Conservation (phyloP, 1,140 invertebrate genomes). For the Cyclargus thomasi region DNA sequence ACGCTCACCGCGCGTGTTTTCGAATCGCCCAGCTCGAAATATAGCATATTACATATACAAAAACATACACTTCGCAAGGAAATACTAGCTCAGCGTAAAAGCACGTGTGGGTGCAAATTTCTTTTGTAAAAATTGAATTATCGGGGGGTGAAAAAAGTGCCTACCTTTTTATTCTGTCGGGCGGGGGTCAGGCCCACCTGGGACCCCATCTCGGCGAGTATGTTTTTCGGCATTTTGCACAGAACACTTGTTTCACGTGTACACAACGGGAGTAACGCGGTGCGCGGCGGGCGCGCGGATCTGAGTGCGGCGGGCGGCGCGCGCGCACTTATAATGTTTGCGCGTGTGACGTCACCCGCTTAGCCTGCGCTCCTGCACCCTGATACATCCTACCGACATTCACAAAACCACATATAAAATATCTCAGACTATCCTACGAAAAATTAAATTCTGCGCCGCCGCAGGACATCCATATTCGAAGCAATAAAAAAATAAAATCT, state of each 20-base stretch:
- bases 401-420: no score
- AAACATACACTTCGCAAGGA: constrained; percentile 17
- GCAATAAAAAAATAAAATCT: no score
- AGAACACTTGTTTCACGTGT: constrained; percentile 32
- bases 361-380: constrained; percentile 30
- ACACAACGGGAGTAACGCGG: constrained; percentile 29
- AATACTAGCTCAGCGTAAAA: constrained; percentile 10
- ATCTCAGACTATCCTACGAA: no score
- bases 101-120: background rate
- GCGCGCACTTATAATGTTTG: constrained; percentile 38
- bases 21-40: constrained; percentile 35
- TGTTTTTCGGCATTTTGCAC: constrained; percentile 63
- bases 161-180: constrained; percentile 60
- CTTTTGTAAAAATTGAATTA: constrained; percentile 12
- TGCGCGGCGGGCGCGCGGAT: constrained; percentile 44
- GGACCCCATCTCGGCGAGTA: constrained; percentile 67
- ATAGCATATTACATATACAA: constrained; percentile 25
- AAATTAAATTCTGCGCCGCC: no score
- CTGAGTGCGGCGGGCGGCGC: constrained; percentile 31
- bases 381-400: background rate
- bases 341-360: constrained; percentile 34
- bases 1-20: constrained; percentile 36
- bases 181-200: constrained; percentile 62
- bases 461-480: no score
- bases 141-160: constrained; percentile 8